These are phyloP conservation scores for Malurus melanocephalus DNA, from an alignment of 2,113 vertebrate species.

Conservation along the genomic window DNA sequence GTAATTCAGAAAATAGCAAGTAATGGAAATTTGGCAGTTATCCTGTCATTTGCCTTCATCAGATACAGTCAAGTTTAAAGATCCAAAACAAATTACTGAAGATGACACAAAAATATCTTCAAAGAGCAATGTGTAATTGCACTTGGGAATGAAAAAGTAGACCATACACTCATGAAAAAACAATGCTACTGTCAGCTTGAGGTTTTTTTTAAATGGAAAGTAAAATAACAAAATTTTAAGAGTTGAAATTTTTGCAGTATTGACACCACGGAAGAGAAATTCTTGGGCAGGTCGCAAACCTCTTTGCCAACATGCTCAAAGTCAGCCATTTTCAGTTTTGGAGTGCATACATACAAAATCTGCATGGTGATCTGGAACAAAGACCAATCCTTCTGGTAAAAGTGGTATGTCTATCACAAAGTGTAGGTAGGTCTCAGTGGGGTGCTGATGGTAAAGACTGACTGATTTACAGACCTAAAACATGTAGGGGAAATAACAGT, in stretches of 20 bases:
- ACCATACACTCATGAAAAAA: not conserved
- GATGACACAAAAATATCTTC: not conserved
- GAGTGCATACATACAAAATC: accelerated
- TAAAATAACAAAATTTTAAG: not conserved
- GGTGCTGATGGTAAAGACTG: not conserved
- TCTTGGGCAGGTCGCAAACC: not conserved
- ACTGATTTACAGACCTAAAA: not conserved
- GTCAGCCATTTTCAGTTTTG: not conserved
- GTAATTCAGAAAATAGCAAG: not conserved
- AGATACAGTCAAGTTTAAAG: not conserved
- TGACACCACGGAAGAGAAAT: not conserved
- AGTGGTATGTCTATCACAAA: not conserved
- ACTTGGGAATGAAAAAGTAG: not conserved
- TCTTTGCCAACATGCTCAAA: not conserved
- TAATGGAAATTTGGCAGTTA: not conserved
- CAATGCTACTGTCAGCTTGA: not conserved
- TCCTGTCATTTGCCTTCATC: not conserved
- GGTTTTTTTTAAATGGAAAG: not conserved
- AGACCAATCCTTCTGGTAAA: not conserved
- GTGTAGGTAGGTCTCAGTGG: not conserved
- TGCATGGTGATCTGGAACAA: not conserved
- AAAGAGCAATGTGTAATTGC: not conserved
- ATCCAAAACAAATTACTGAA: not conserved
- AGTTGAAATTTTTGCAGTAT: not conserved
- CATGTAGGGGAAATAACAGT: accelerated